Percentiles rank a stretch among this genome's conserved stretches.
Evolutionary conservation across 2,888 invertebrate genomes (phyloP).

Genomic region (Falcaria lacertinaria): DNA sequence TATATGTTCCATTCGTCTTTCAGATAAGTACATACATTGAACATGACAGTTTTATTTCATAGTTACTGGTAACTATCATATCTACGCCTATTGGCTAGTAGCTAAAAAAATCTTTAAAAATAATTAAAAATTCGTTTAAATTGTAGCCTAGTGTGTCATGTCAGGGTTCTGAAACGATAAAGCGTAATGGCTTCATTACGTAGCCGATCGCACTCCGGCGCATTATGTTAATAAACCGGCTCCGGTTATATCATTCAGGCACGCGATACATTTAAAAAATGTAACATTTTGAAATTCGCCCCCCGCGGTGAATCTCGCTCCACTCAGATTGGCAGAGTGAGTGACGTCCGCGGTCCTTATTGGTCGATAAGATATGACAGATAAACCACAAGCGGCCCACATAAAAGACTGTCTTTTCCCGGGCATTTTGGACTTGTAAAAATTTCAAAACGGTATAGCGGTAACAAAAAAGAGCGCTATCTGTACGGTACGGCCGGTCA

Average conservation of each 20-base stretch:
- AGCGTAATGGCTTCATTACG: slow-evolving; percentile 58
- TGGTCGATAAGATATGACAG: slow-evolving; percentile 77
- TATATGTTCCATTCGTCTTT: too few relatives aligned
- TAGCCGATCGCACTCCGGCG: slow-evolving; percentile 29
- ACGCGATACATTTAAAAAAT: slow-evolving; percentile 66
- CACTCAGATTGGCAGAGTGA: slow-evolving; percentile 72
- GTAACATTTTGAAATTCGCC: slow-evolving; percentile 63
- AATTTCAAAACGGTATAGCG: slow-evolving; percentile 65
- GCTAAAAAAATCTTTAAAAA: too few relatives aligned
- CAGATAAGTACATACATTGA: too few relatives aligned
- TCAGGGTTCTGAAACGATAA: slow-evolving; percentile 24
- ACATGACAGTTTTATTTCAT: too few relatives aligned
- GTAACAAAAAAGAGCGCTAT: slow-evolving; percentile 55
- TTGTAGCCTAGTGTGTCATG: slow-evolving; percentile 19
- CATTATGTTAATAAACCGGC: slow-evolving; percentile 55
- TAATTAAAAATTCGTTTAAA: slow-evolving; percentile 10
- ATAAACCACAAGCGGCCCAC: slow-evolving; percentile 65
- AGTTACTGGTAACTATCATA: too few relatives aligned
- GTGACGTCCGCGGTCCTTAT: slow-evolving; percentile 77
- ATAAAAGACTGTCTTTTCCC: slow-evolving; percentile 68
- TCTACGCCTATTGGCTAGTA: too few relatives aligned
- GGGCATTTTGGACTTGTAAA: slow-evolving; percentile 63
- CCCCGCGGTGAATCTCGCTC: slow-evolving; percentile 65
- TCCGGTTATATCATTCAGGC: slow-evolving; percentile 58
- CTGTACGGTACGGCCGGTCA: slow-evolving; percentile 32